Base-by-base conservation (phyloP, 2,797 vertebrate species). In the Pitangus sulphuratus region DNA sequence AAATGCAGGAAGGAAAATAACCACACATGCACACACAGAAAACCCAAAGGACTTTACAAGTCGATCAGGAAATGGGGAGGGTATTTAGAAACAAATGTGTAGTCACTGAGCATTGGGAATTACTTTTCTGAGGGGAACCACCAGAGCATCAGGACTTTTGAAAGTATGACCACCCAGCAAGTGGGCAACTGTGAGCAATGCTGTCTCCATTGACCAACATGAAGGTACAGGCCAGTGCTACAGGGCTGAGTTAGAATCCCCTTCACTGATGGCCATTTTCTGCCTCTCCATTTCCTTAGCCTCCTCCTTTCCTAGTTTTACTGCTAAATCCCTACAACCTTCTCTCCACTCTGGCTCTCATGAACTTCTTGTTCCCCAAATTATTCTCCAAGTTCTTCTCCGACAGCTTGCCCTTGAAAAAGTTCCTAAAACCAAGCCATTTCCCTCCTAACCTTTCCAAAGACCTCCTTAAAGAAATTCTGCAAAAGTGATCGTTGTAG, bases 11-110 rank as follows among this genome's bases (percentile, higher is more conserved):
- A 83, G 42, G n/a, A 78, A 91, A 44, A 81, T 86, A 37, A 39
- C 0, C 0, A 0, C 17, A 47, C 21, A 16, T 0, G 2, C 9
- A 28, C 22, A 62, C 25, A 54, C 1, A 62, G 30, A 74, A 71
- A 83, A 44, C 4, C 5, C 31, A 45, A 79, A 87, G 28, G 17
- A 42, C 40, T 66, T 88, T 68, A 54, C 21, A 83, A 45, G 24
- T 20, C 62, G 28, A 58, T 75, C 18, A 69, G 39, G 25, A 89
- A 77, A 70, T 7, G 16, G 42, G 15, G 16, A 82, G 4, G 21
- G 8, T 65, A 39, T 71, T 88, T 86, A 58, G 35, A 87, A 90
- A 68, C 4, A 79, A 62, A 8, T 21, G 8, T 51, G 25, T 48
- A 74, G 70, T 42, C 35, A 62, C 0, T 56, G 33, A 70, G 6